These are phyloP conservation scores for Chrysemys picta DNA, from an alignment of 2,113 vertebrate species.

Conservation along the genomic window DNA sequence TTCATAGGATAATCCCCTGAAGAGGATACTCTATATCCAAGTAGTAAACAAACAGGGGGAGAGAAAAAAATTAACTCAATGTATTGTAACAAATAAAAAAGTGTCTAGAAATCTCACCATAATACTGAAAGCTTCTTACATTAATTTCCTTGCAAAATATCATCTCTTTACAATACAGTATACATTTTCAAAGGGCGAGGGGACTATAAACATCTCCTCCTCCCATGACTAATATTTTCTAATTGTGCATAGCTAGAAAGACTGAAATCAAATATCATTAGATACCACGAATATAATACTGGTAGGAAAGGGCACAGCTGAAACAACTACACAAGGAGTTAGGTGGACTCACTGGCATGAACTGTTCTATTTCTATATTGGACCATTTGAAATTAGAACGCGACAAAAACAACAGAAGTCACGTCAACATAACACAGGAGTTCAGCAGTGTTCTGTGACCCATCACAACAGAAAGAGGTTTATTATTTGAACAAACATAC, in stretches of 20 bases:
- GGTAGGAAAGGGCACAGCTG: slow-evolving; percentile 65
- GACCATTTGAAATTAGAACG: slow-evolving; percentile 51
- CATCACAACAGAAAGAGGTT: slow-evolving; percentile 24
- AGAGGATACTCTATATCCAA: slow-evolving; percentile 44
- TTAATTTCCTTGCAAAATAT: slow-evolving; percentile 83
- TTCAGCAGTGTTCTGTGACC: slow-evolving; percentile 39
- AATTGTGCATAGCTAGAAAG: slow-evolving; percentile 82
- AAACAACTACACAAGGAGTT: slow-evolving; percentile 70
- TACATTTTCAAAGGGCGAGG: slow-evolving; percentile 69
- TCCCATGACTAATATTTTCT: slow-evolving; percentile 79
- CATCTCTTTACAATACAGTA: slow-evolving; percentile 82
- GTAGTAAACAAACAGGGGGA: slow-evolving; percentile 50
- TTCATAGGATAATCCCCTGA: slow-evolving; percentile 37
- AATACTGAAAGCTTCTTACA: slow-evolving; percentile 85
- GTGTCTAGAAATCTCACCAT: slow-evolving; percentile 73
- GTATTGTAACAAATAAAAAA: slow-evolving; percentile 71
- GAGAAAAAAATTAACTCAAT: slow-evolving; percentile 40
- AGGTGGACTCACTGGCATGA: slow-evolving; percentile 55
- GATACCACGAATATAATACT: slow-evolving; percentile 81
- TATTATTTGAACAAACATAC: slow-evolving; percentile 22
- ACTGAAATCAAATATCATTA: slow-evolving; percentile 81
- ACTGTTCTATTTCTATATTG: slow-evolving; percentile 20
- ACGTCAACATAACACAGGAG: slow-evolving; percentile 21
- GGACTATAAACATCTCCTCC: slow-evolving; percentile 38
- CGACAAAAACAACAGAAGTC: neutral